Evolutionary conservation across 2,113 vertebrate genomes (phyloP).

Genomic region (Gulo gulo): DNA sequence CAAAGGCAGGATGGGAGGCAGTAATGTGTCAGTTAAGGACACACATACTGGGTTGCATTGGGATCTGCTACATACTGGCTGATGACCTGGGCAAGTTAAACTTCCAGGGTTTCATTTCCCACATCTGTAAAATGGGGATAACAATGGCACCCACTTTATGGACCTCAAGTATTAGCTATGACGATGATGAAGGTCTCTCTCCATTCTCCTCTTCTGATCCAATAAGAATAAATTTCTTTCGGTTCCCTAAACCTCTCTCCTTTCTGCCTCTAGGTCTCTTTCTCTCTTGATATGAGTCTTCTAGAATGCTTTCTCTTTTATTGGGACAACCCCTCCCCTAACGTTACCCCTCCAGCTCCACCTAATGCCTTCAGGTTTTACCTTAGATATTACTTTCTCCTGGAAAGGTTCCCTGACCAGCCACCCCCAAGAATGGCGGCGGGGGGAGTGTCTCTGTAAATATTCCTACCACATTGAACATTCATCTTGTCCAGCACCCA

Average conservation of each 20-base stretch:
- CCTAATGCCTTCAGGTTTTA: neutral
- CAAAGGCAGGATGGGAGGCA: neutral
- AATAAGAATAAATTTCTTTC: neutral
- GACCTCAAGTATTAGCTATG: neutral
- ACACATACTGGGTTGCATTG: neutral
- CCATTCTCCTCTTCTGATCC: neutral
- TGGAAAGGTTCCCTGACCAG: neutral
- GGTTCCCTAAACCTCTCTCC: slow-evolving; percentile 12
- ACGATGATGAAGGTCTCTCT: neutral
- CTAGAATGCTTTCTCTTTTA: neutral
- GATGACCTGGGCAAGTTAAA: neutral
- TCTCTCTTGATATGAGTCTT: neutral
- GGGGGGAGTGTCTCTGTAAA: neutral
- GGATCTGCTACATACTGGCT: neutral
- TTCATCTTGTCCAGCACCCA: neutral
- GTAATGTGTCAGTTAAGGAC: neutral
- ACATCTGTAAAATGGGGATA: neutral
- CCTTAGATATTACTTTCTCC: neutral
- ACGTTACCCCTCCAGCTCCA: neutral
- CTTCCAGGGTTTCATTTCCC: neutral
- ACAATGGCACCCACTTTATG: neutral
- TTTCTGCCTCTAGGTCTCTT: neutral
- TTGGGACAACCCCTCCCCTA: neutral
- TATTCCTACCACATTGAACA: neutral
- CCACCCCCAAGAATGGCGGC: neutral